Evolutionary conservation across 2,797 vertebrate species (phyloP).

Genomic region (Cichlasoma orientale): DNA sequence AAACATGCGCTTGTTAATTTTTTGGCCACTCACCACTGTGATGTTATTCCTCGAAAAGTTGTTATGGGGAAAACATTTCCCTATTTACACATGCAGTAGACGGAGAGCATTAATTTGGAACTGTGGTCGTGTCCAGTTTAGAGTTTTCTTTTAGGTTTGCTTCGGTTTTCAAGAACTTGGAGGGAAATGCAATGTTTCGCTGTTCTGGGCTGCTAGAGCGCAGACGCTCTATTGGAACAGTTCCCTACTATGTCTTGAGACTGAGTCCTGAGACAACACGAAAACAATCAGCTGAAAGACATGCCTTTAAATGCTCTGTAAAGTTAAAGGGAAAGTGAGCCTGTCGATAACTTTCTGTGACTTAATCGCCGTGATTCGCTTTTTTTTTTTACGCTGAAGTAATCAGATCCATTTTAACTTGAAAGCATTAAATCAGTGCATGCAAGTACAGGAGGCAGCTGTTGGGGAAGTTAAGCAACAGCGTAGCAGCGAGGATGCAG

Average conservation of each 20-base stretch:
- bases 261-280: background rate
- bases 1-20: background rate
- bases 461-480: background rate
- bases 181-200: background rate
- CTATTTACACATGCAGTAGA: background rate
- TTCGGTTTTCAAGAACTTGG: background rate
- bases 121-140: background rate
- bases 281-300: slow-evolving; percentile 1
- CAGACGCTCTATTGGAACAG: background rate
- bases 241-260: background rate
- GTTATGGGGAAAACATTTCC: background rate
- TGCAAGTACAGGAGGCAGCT: background rate
- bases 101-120: background rate
- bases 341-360: background rate
- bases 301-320: background rate
- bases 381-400: background rate
- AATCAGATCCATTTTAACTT: background rate
- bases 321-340: background rate
- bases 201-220: background rate
- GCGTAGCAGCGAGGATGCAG: background rate
- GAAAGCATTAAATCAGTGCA: background rate
- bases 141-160: background rate
- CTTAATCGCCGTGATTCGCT: background rate
- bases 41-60: background rate
- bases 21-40: background rate